phyloP scores from a whole-genome alignment of 2,113 vertebrate species.

The Gambusia affinis region DNA sequence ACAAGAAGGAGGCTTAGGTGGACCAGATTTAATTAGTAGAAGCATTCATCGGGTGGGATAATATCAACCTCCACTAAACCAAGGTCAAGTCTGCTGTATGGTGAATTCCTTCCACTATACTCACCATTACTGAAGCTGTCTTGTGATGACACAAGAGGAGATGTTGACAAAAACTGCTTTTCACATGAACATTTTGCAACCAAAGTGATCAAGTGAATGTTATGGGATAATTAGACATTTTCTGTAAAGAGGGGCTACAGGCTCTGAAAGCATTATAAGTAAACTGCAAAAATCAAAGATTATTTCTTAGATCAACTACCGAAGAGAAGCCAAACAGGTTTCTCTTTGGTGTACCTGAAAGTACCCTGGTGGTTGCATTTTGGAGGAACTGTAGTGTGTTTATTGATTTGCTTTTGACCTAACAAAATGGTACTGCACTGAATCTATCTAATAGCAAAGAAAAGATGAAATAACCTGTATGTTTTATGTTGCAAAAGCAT shows the following conservation, averaged over 20 bases:
- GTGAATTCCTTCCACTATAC: neutral
- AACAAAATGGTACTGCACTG: neutral
- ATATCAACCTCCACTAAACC: neutral
- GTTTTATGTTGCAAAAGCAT: neutral
- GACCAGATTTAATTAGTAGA: conserved; percentile 4
- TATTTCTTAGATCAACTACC: too few species aligned
- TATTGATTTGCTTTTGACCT: neutral
- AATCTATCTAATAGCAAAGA: neutral
- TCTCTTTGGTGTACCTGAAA: neutral
- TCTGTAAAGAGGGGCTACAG: too few species aligned
- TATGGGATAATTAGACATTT: too few species aligned
- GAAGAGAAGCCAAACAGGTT: too few species aligned
- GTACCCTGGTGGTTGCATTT: neutral
- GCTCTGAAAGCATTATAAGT: too few species aligned
- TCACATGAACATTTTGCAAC: too few species aligned
- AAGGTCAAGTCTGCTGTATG: neutral
- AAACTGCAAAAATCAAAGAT: too few species aligned
- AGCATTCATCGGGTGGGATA: conserved; percentile 2
- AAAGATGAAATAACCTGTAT: too few species aligned
- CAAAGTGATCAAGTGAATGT: too few species aligned
- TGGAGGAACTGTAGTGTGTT: neutral
- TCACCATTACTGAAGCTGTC: neutral
- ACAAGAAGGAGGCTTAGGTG: neutral
- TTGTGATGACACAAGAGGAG: neutral
- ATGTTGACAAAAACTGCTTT: too few species aligned